Evolutionary conservation across 2,888 invertebrate genomes (phyloP), one percentile per base, ranked within the genome.

Genomic region (Pristionchus japonicus): DNA sequence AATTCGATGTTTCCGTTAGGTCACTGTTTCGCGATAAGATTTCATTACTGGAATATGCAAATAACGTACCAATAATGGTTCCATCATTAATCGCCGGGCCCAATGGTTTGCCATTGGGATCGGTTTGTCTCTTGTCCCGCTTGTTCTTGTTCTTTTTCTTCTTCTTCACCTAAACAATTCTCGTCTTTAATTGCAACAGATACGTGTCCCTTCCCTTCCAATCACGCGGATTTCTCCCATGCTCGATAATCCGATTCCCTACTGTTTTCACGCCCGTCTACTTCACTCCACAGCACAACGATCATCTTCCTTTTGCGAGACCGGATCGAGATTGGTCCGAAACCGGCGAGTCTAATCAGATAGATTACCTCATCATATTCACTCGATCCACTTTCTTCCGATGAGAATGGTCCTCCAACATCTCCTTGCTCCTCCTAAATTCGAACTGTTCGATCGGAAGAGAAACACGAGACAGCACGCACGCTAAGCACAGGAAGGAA

Each of bases 71-170:
- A 49, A 86, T 49, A 7, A 86, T 47, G 1, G 49, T 15, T 1
- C 6, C 1, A 31, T 86, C 86, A 3, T 47, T 70, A 13, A 49
- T 70, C 6, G 31, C n/a, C 0, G 34, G n/a, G n/a, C n/a, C n/a
- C n/a, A n/a, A n/a, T n/a, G n/a, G n/a, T n/a, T n/a, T n/a, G n/a
- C n/a, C n/a, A 43, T n/a, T 13, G n/a, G 49, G 9, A 40, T 17
- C n/a, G 3, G 49, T 13, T 43, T 86, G 86, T 86, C 86, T 67
- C 86, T 86, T 86, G 70, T 86, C 40, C 4, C 70, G 64, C 37
- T 86, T 20, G 67, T 67, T 17, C 31, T 43, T 86, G 49, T 67
- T 86, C 47, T 49, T 86, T 43, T 86, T 85, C 85, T 85, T 85
- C 40, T 31, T 37, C 37, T 37, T n/a, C 7, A 15, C 4, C 34